Percentiles rank a stretch among this genome's conserved stretches.
These are phyloP conservation scores for Hemibagrus wyckioides DNA, from an alignment of 2,113 vertebrate species.

Conservation along the genomic window DNA sequence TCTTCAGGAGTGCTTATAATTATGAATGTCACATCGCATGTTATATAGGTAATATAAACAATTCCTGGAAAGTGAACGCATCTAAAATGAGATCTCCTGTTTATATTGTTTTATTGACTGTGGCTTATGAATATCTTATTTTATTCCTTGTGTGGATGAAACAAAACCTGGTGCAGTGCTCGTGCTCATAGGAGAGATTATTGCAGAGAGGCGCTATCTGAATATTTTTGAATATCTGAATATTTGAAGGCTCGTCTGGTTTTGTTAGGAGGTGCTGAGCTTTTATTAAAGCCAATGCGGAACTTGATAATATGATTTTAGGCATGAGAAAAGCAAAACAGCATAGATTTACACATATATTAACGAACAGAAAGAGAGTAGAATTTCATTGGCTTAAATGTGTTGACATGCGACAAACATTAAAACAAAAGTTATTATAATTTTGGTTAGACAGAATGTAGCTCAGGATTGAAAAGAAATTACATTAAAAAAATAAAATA, in stretches of 20 bases:
- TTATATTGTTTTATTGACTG: conserved; percentile 23
- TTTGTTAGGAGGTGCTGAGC: conserved; percentile 26
- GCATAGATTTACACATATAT: conserved; percentile 54
- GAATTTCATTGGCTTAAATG: no score
- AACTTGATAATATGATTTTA: conserved; percentile 51
- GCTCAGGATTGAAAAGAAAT: not conserved
- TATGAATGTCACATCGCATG: not conserved
- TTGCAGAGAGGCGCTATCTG: conserved; percentile 16
- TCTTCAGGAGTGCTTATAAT: not conserved
- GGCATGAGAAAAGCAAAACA: conserved; percentile 53
- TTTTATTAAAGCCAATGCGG: conserved; percentile 47
- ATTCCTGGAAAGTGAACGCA: not conserved
- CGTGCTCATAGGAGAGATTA: conserved; percentile 8
- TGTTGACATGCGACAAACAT: not conserved
- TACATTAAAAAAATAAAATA: no score
- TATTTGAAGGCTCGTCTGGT: conserved; percentile 6
- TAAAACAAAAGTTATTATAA: not conserved
- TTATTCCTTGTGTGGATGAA: conserved; percentile 15
- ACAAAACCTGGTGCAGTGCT: conserved; percentile 8
- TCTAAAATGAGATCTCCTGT: conserved; percentile 12
- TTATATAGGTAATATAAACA: not conserved
- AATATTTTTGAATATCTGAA: conserved; percentile 34
- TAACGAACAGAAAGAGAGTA: not conserved
- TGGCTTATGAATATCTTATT: conserved; percentile 32
- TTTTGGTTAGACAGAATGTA: not conserved